phyloP scores from a whole-genome alignment of 2,797 vertebrate species.

The Mustela erminea region DNA sequence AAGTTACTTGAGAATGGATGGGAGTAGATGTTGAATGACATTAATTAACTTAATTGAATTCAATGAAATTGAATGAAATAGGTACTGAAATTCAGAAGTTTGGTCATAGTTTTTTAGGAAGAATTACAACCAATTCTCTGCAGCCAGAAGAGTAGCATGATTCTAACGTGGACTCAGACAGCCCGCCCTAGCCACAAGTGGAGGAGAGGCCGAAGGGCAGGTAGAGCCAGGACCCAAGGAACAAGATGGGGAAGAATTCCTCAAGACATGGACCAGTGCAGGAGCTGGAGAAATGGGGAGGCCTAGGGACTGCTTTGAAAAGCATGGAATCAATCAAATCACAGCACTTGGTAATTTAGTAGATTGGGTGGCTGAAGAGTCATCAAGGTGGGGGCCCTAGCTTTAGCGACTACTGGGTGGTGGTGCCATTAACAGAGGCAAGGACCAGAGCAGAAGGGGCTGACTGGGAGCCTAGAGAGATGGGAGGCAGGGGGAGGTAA shows the following conservation, averaged over 20 bases:
- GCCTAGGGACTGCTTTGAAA: not conserved
- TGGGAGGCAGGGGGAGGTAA: not conserved
- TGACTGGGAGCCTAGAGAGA: not conserved
- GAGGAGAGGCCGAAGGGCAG: not conserved
- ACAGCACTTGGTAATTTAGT: not conserved
- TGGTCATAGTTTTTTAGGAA: not conserved
- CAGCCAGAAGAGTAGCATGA: not conserved
- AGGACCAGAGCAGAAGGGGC: not conserved
- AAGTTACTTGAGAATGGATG: not conserved
- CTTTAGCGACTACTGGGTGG: not conserved
- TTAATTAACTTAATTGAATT: not conserved
- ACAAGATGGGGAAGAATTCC: not conserved
- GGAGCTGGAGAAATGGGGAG: not conserved
- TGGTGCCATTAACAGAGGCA: not conserved
- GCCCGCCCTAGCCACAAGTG: not conserved
- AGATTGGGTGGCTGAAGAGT: not conserved
- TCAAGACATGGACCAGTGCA: rapidly evolving
- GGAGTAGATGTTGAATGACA: not conserved
- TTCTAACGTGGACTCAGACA: not conserved
- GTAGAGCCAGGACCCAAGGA: not conserved
- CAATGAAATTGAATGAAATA: not conserved
- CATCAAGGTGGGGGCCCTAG: not conserved
- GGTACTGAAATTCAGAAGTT: not conserved
- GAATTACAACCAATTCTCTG: not conserved
- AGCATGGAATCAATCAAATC: not conserved